These are phyloP conservation scores for Spisula subtruncata DNA, from an alignment of 2,888 invertebrate genomes.

Conservation along the genomic window DNA sequence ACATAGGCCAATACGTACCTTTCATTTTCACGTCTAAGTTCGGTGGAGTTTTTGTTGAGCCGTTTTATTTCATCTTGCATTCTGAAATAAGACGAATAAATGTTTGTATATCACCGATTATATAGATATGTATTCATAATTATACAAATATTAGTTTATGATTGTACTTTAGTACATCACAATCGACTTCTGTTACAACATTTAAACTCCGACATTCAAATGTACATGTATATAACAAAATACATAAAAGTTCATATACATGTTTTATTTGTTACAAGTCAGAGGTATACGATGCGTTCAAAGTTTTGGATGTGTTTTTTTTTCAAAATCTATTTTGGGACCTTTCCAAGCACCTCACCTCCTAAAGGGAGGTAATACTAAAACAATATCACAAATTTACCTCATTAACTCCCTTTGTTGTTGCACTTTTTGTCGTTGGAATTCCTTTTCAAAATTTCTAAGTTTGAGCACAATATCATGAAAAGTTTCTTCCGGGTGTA, in stretches of 20 bases:
- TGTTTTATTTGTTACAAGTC: too few species aligned
- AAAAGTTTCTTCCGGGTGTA: constrained; percentile 65
- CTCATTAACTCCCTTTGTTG: constrained; percentile 68
- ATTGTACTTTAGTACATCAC: too few species aligned
- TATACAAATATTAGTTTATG: constrained; percentile 7
- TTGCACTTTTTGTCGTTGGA: constrained; percentile 70
- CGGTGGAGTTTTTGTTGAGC: constrained; percentile 65
- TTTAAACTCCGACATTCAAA: background rate
- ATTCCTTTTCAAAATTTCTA: constrained; percentile 72
- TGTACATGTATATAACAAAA: too few species aligned
- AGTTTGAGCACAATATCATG: constrained; percentile 67
- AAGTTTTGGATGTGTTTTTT: too few species aligned
- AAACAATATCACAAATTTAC: constrained; percentile 26
- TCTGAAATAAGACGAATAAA: constrained; percentile 42
- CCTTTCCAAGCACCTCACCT: too few species aligned
- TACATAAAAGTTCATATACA: too few species aligned
- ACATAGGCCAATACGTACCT: too few species aligned
- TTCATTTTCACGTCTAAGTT: constrained; percentile 68
- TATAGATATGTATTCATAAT: background rate
- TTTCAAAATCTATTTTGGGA: too few species aligned
- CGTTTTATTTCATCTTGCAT: constrained; percentile 70
- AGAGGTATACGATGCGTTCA: too few species aligned
- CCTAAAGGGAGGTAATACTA: too few species aligned
- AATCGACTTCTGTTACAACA: background rate
- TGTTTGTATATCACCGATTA: background rate